Conservation (phyloP, 2,113 vertebrate genomes). For the Zosterops japonicus region DNA sequence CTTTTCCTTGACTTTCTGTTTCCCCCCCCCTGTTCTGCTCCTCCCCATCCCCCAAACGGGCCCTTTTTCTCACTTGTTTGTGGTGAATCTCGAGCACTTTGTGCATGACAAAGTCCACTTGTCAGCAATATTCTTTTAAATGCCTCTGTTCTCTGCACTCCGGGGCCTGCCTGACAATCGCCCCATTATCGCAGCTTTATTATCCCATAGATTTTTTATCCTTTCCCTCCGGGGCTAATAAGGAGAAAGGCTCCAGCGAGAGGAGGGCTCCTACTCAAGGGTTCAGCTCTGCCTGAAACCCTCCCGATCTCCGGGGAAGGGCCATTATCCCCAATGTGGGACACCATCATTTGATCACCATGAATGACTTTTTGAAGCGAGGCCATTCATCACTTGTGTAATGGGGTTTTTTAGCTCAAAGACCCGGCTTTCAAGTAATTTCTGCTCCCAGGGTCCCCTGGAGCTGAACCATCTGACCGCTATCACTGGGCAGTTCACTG, state of each 20-base stretch:
- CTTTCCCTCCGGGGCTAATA: conserved; percentile 14
- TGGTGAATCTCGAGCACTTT: conserved; percentile 4
- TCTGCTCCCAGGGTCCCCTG: background rate
- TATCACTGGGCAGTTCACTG: background rate
- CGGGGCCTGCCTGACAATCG: conserved; percentile 44
- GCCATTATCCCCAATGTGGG: background rate
- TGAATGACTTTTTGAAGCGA: conserved; percentile 44
- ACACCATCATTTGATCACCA: background rate
- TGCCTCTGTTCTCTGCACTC: background rate
- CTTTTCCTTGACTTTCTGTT: conserved; percentile 43
- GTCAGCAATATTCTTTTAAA: conserved; percentile 49
- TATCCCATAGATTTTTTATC: background rate
- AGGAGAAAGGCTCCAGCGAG: conserved; percentile 31
- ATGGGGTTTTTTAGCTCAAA: conserved; percentile 6
- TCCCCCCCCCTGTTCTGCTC: background rate
- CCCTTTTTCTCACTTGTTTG: conserved; percentile 14
- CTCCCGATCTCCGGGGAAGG: background rate
- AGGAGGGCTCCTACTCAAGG: conserved; percentile 3
- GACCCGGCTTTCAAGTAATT: background rate
- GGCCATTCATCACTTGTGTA: conserved; percentile 27
- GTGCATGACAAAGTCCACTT: conserved; percentile 62
- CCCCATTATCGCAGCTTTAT: conserved; percentile 53
- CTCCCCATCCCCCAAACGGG: background rate
- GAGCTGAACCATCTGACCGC: background rate
- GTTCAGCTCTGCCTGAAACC: background rate